A percentile compares a stretch with the other conserved stretches of the same genome.
Conservation (phyloP, 2,113 vertebrate genomes). For the Oriolus oriolus region DNA sequence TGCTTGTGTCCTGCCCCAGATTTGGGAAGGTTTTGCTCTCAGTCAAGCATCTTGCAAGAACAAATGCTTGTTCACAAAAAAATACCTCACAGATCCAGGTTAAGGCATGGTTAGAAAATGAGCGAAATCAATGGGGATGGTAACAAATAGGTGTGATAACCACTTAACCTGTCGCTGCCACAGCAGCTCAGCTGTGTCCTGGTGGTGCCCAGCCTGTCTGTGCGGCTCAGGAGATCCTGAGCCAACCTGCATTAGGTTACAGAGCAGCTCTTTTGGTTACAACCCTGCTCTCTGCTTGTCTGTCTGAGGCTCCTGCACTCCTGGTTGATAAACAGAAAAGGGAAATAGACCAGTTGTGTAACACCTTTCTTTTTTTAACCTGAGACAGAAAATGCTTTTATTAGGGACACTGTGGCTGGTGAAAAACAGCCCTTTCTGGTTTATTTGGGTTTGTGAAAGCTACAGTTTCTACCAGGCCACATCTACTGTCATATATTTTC, state of each 20-base stretch:
- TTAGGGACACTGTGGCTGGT: not conserved
- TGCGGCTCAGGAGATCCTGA: not conserved
- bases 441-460: not conserved
- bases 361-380: conserved; percentile 40
- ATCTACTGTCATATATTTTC: not conserved
- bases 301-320: not conserved
- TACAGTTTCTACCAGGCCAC: not conserved
- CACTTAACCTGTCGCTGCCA: not conserved
- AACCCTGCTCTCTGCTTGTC: not conserved
- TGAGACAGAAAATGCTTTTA: conserved; percentile 35
- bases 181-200: not conserved
- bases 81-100: not conserved
- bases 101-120: not conserved
- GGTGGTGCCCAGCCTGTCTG: not conserved
- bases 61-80: not conserved
- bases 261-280: not conserved
- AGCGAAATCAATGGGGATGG: not conserved
- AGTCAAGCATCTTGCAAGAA: not conserved
- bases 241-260: conserved; percentile 27
- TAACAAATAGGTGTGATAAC: not conserved
- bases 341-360: conserved; percentile 46
- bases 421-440: not conserved
- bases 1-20: not conserved
- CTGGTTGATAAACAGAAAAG: not conserved
- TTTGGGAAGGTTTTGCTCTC: not conserved